phyloP scores from a whole-genome alignment of 2,113 vertebrate genomes.

The Laterallus jamaicensis region DNA sequence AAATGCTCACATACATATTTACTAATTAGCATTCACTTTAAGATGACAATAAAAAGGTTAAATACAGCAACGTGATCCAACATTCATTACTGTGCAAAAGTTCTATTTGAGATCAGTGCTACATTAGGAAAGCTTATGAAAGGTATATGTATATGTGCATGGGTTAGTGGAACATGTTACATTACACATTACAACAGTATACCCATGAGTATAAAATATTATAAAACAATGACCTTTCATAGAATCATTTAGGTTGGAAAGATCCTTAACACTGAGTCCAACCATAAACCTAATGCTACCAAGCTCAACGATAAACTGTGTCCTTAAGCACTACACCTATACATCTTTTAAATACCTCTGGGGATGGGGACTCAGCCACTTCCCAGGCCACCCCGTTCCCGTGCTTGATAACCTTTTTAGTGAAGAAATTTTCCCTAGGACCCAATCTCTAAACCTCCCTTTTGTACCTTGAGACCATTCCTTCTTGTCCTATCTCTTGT shows the following conservation, averaged over 20 bases:
- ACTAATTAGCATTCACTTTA: neutral
- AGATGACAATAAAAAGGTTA: neutral
- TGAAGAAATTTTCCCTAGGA: neutral
- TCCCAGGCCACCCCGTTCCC: neutral
- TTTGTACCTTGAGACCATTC: neutral
- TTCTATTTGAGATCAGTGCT: neutral
- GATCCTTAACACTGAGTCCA: neutral
- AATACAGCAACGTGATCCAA: neutral
- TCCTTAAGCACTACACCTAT: neutral
- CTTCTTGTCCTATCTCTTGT: neutral
- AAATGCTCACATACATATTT: neutral
- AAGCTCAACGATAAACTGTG: neutral
- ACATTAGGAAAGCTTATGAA: neutral
- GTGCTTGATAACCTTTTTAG: neutral
- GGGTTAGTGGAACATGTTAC: neutral
- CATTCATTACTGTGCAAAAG: neutral
- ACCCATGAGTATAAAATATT: neutral
- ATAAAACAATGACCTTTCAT: neutral
- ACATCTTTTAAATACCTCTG: rapidly evolving
- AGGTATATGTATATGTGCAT: neutral
- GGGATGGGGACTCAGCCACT: neutral
- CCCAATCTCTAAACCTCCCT: neutral
- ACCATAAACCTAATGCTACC: neutral
- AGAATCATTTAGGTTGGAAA: neutral
- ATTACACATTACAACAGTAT: neutral